Conservation (phyloP, 2,888 invertebrate species). For the Lepidochrysops patricia region DNA sequence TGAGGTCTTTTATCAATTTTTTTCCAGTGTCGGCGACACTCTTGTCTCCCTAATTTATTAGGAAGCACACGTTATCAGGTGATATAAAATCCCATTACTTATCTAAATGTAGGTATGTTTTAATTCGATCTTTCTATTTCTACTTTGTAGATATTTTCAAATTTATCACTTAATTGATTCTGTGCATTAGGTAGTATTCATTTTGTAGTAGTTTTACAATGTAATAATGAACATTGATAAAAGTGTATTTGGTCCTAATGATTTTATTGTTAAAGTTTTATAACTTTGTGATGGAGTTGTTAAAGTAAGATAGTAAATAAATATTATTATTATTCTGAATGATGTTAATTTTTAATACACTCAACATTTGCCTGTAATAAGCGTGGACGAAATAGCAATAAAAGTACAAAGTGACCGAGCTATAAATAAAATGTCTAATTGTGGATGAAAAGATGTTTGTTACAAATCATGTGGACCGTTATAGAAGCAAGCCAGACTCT, state of each 20-base stretch:
- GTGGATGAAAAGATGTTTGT: neutral
- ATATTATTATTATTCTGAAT: neutral
- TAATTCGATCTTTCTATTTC: neutral
- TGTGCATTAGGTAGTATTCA: neutral
- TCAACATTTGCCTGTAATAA: neutral
- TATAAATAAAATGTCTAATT: neutral
- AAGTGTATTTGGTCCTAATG: neutral
- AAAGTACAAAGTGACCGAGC: neutral
- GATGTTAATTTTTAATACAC: neutral
- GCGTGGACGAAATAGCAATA: neutral
- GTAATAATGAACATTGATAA: neutral
- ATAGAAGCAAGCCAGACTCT: neutral
- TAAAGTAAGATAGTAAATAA: too few relatives aligned
- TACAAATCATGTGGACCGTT: neutral
- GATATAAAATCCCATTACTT: constrained; percentile 3
- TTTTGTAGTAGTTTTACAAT: neutral
- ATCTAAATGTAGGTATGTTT: constrained; percentile 3
- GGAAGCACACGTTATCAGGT: constrained; percentile 2
- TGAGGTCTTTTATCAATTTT: constrained; percentile 9
- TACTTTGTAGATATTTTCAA: neutral
- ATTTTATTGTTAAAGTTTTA: neutral
- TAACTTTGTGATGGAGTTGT: too few relatives aligned
- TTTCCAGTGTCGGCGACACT: neutral
- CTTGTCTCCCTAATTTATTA: neutral
- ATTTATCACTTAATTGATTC: neutral